Evolutionary conservation across 2,797 vertebrate species (phyloP), one percentile per base, ranked within the genome.

Genomic region (Galago senegalensis): DNA sequence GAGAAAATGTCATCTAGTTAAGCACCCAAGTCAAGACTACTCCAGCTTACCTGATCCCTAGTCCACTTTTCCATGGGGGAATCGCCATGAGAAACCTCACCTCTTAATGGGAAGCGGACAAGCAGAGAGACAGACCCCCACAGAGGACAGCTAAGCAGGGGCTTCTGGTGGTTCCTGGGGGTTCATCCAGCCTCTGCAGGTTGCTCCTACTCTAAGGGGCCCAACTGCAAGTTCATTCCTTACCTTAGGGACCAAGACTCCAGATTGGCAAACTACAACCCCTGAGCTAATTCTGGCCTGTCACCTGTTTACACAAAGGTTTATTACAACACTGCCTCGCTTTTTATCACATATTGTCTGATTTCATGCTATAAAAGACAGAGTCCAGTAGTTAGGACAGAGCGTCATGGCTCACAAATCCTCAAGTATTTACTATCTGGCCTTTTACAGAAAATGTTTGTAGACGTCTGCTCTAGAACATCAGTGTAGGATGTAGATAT

Each of bases 301-400:
- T 53, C 46, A 72, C 40, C 60, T 89, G 29, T 61, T 58, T 43
- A n/a, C n/a, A 14, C 87, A 87, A 93, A 73, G 87, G 85, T 96
- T 94, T 85, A 90, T 23, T 92, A 67, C 29, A 86, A 79, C n/a
- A 75, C 5, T 31, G 75, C 25, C 58, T 77, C 27, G 1, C 11
- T 14, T 46, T 53, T 79, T 53, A 43, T 88, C 86, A 67, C 4
- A 0, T 60, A 5, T 31, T 53, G 16, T 77, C 73, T 69, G 16
- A 46, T 86, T 86, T 65, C 53, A 37, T 61, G 25, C 56, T 73
- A 43, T 60, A 56, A 25, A 25, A 83, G 46, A 18, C 83, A 87
- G 43, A 82, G 53, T 86, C 46, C 43, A 11, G 8, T 58, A 53
- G 65, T 61, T 83, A 31, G 8, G 8, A 61, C 37, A 93, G 65